phyloP scores from a whole-genome alignment of 1,140 invertebrate genomes.

The Halyomorpha halys region DNA sequence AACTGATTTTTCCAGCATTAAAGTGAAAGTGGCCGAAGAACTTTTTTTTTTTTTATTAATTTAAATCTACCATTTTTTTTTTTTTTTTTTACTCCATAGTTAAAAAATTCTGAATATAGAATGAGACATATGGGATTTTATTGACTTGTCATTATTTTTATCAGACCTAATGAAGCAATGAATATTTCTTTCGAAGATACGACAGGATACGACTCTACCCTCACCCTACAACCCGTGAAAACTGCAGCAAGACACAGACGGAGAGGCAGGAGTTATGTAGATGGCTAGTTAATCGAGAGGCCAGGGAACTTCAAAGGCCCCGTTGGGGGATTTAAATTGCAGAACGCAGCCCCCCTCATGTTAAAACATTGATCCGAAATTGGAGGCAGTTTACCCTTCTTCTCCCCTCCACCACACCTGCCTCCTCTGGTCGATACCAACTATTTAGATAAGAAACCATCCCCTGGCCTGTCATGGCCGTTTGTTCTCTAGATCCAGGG shows the following conservation, averaged over 20 bases:
- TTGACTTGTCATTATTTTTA: too few relatives aligned
- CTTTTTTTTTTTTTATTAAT: too few relatives aligned
- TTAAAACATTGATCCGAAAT: conserved; percentile 33
- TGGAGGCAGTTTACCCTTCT: conserved; percentile 30
- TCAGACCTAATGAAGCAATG: too few relatives aligned
- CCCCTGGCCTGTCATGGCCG: neutral
- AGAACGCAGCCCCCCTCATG: conserved; percentile 31
- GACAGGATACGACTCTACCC: neutral
- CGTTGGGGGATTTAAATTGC: conserved; percentile 31
- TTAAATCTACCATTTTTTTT: too few relatives aligned
- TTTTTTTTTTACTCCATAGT: too few relatives aligned
- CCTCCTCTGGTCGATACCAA: conserved; percentile 6
- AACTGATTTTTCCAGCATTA: too few relatives aligned
- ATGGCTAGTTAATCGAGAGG: conserved; percentile 15
- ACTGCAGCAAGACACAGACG: too few relatives aligned
- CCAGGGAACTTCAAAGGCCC: conserved; percentile 8
- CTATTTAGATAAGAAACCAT: conserved; percentile 17
- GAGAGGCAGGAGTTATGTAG: conserved; percentile 3
- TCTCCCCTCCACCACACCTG: conserved; percentile 17
- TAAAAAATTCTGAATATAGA: too few relatives aligned
- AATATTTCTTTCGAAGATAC: too few relatives aligned
- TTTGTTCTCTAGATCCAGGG: neutral
- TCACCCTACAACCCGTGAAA: neutral
- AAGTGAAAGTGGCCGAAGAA: too few relatives aligned
- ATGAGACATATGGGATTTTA: too few relatives aligned